phyloP scores from a whole-genome alignment of 2,888 invertebrate genomes.

The Amiota communis region DNA sequence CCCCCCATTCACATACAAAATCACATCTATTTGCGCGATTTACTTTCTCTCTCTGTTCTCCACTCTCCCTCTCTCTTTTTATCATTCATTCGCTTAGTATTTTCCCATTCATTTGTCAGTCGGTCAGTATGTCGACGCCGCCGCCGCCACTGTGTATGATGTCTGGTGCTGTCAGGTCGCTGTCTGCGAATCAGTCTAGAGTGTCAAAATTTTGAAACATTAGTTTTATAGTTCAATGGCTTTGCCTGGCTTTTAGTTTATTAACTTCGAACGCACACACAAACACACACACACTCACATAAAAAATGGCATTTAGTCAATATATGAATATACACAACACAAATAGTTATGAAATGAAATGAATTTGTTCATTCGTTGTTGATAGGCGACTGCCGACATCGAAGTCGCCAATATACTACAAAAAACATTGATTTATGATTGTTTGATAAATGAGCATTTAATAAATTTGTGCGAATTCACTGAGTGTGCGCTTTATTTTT shows the following conservation, averaged over 20 bases:
- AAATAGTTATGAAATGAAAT: slow-evolving; percentile 25
- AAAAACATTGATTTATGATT: slow-evolving; percentile 58
- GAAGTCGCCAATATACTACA: too few species aligned
- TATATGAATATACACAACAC: slow-evolving; percentile 24
- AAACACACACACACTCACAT: not conserved
- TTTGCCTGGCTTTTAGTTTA: slow-evolving; percentile 26
- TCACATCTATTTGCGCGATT: slow-evolving; percentile 38
- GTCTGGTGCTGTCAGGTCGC: slow-evolving; percentile 3
- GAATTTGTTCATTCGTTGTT: not conserved
- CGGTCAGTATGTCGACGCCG: slow-evolving; percentile 14
- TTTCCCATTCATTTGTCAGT: not conserved
- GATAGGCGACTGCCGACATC: slow-evolving; percentile 19
- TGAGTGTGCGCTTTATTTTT: not conserved
- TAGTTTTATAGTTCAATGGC: slow-evolving; percentile 56
- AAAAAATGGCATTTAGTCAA: slow-evolving; percentile 25
- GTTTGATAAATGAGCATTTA: slow-evolving; percentile 65
- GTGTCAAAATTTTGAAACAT: slow-evolving; percentile 43
- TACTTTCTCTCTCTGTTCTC: slow-evolving; percentile 37
- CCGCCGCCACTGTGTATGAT: slow-evolving; percentile 13
- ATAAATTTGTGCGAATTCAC: slow-evolving; percentile 52
- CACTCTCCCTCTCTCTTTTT: not conserved
- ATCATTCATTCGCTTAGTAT: not conserved
- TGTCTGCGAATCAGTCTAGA: slow-evolving; percentile 26
- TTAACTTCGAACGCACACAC: slow-evolving; percentile 1
- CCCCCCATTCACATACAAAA: too few species aligned